Evolutionary conservation across 2,113 vertebrate species (phyloP), one percentile per base, ranked within the genome.

Genomic region (Lathamus discolor): DNA sequence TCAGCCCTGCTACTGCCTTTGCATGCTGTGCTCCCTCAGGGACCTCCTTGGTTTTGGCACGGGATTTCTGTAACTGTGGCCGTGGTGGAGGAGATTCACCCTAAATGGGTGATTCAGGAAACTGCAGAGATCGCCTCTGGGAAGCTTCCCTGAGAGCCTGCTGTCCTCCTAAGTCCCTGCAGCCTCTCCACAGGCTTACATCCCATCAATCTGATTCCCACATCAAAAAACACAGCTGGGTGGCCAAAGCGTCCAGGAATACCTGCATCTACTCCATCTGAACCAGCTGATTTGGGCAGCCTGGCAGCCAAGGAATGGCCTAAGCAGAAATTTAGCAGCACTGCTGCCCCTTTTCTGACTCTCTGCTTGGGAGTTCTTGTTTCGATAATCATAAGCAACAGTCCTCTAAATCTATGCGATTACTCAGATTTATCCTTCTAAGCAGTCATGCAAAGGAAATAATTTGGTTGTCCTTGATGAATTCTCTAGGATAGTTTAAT

Each of bases 181-280:
- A 62, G n/a, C 41, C 10, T 70, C 18, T 68, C n/a, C n/a, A 12
- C 61, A 68, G 46, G 13, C 7, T 79, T 25, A 8, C 1, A 0
- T 10, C 18, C 9, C 29, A 8, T 7, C 0, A 0, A 0, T 49
- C 83, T 68, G 13, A 43, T 39, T 7, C 20, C 13, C 14, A 69
- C 20, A 5, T 24, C 35, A 20, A 39, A 31, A 51, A 93, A 25
- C 35, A 23, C 35, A 44, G 18, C n/a, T 3, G 11, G 33, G 44
- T 33, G 88, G 41, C 39, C 67, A 68, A 46, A 79, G 35, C 44
- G 66, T 27, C 63, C 68, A 11, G 6, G 61, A 62, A 73, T 8
- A 33, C 10, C 33, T 7, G 3, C 44, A 29, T 7, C 57, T 69
- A 25, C 63, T 43, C 7, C 12, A 24, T 8, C 29, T 3, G 2